Percentiles rank a stretch among this genome's conserved stretches.
Evolutionary conservation across 2,797 vertebrate genomes (phyloP).

Genomic region (Geotrypetes seraphini): DNA sequence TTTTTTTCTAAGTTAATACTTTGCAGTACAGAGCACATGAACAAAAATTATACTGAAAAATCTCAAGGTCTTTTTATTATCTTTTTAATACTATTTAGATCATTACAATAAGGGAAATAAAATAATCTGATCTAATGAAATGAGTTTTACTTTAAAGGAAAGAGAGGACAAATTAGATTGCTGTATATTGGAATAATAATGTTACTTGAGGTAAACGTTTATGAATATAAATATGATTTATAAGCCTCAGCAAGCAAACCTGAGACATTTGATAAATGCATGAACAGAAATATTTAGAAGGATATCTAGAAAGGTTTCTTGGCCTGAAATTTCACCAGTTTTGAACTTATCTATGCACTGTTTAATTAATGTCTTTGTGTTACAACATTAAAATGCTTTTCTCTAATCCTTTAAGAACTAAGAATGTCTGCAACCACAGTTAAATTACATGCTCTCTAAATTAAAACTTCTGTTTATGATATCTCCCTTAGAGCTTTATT

Average conservation of each 20-base stretch:
- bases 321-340: slow-evolving; percentile 8
- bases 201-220: not conserved
- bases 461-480: slow-evolving; percentile 25
- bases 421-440: slow-evolving; percentile 10
- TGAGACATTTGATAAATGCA: slow-evolving; percentile 15
- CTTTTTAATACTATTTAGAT: not conserved
- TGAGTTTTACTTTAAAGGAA: not conserved
- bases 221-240: not conserved
- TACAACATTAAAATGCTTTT: not conserved
- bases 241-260: slow-evolving; percentile 1
- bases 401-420: slow-evolving; percentile 33
- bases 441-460: slow-evolving; percentile 29
- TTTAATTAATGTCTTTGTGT: slow-evolving; percentile 24
- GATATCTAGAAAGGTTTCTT: slow-evolving; percentile 10
- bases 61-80: too few species aligned
- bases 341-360: not conserved
- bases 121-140: not conserved
- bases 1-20: too few species aligned
- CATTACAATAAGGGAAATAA: not conserved
- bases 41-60: too few species aligned
- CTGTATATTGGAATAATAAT: not conserved
- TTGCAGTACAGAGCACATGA: too few species aligned
- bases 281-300: slow-evolving; percentile 15
- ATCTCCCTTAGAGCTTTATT: slow-evolving; percentile 27
- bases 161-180: slow-evolving; percentile 5